phyloP scores from a whole-genome alignment of 1,140 invertebrate species.

The Zaprionus inermis region DNA sequence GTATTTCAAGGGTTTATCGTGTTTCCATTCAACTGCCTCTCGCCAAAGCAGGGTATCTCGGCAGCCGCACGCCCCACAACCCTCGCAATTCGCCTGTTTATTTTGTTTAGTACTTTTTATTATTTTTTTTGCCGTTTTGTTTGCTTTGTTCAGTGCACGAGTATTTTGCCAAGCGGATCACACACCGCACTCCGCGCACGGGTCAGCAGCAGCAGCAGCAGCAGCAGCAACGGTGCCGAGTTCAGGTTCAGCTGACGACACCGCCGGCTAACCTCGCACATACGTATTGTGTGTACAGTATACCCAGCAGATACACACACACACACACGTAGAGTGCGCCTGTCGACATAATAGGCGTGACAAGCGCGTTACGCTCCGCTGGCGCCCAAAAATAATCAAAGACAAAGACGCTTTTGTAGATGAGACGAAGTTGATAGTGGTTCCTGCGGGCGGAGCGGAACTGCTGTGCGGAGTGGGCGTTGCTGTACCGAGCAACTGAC shows the following conservation, averaged over 20 bases:
- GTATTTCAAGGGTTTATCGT: too few species aligned
- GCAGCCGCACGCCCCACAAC: background rate
- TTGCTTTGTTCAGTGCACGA: constrained; percentile 65
- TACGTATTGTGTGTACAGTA: background rate
- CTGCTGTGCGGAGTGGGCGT: constrained; percentile 23
- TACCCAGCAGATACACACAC: background rate
- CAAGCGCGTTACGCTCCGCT: constrained; percentile 79
- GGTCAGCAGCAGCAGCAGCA: constrained; percentile 68
- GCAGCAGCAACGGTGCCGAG: constrained; percentile 60
- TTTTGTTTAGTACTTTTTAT: constrained; percentile 1
- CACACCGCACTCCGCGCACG: constrained; percentile 29
- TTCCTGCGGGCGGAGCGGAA: background rate
- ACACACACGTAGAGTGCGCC: background rate
- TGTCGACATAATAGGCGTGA: constrained; percentile 74
- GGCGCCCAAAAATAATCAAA: constrained; percentile 81
- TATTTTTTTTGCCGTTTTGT: constrained; percentile 68
- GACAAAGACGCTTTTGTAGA: constrained; percentile 71
- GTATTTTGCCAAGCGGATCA: constrained; percentile 71
- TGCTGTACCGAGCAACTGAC: constrained; percentile 42
- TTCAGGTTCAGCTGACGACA: constrained; percentile 70
- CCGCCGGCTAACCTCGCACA: constrained; percentile 51
- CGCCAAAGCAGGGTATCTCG: constrained; percentile 8
- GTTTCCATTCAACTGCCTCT: background rate
- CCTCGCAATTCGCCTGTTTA: constrained; percentile 17
- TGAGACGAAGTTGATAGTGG: constrained; percentile 63